Conservation (phyloP, 2,888 invertebrate species). For the Lasioglossum morio region DNA sequence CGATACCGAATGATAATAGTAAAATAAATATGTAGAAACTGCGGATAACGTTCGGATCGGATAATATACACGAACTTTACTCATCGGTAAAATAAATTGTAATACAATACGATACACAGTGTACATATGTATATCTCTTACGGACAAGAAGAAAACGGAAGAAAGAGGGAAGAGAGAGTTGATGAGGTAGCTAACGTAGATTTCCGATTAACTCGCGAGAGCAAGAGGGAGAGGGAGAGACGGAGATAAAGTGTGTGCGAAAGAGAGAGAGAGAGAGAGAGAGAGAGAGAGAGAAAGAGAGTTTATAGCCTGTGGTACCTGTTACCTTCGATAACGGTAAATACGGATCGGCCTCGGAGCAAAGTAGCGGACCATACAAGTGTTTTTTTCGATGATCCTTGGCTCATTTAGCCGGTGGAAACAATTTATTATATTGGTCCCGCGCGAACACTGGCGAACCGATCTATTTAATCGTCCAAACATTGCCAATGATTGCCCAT, state of each 20-base stretch:
- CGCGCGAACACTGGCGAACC: neutral
- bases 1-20: no score
- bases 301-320: slow-evolving; percentile 64
- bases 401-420: slow-evolving; percentile 38
- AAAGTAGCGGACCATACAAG: slow-evolving; percentile 59
- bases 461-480: slow-evolving; percentile 1
- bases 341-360: slow-evolving; percentile 66
- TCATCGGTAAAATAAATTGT: neutral
- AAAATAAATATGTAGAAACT: no score
- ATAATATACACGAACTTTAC: neutral
- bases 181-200: slow-evolving; percentile 52
- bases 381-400: slow-evolving; percentile 59
- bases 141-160: neutral
- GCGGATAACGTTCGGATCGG: neutral
- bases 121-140: no score
- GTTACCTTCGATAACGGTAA: slow-evolving; percentile 72
- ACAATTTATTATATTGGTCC: slow-evolving; percentile 12
- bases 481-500: neutral
- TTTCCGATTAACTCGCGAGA: slow-evolving; percentile 62
- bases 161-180: slow-evolving; percentile 30
- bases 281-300: neutral
- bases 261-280: slow-evolving; percentile 17
- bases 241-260: no score
- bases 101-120: neutral
- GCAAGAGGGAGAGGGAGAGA: neutral